A percentile compares a stretch with the other conserved stretches of the same genome.
Evolutionary conservation across 2,797 vertebrate genomes (phyloP).

Genomic region (Macrochelys suwanniensis): DNA sequence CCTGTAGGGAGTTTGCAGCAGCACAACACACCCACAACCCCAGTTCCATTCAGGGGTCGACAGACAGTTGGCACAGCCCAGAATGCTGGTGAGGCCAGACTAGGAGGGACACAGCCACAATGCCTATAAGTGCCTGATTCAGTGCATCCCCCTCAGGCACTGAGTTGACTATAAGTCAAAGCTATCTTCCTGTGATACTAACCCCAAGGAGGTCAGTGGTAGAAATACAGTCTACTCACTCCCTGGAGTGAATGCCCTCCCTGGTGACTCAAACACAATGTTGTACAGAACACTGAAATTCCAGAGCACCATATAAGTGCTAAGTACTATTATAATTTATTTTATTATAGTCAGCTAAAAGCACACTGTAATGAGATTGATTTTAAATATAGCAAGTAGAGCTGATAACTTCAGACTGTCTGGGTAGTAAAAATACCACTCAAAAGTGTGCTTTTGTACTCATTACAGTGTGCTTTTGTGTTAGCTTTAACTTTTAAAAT

Average conservation of each 20-base stretch:
- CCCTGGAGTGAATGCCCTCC: neutral
- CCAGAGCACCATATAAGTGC: neutral
- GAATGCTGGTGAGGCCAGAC: neutral
- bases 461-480: rapidly evolving
- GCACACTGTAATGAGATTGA: rapidly evolving
- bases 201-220: neutral
- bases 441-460: neutral
- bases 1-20: neutral
- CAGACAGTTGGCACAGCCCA: neutral
- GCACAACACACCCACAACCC: neutral
- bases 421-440: neutral
- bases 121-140: neutral
- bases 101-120: neutral
- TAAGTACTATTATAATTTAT: neutral
- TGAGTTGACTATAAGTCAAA: neutral
- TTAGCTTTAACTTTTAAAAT: neutral
- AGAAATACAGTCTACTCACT: neutral
- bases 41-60: neutral
- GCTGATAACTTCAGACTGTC: neutral
- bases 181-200: neutral
- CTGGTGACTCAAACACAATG: neutral
- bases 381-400: neutral
- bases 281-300: neutral
- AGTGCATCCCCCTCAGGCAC: neutral
- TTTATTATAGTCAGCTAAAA: neutral